phyloP scores from a whole-genome alignment of 2,113 vertebrate genomes.

The Catharus fuscescens region DNA sequence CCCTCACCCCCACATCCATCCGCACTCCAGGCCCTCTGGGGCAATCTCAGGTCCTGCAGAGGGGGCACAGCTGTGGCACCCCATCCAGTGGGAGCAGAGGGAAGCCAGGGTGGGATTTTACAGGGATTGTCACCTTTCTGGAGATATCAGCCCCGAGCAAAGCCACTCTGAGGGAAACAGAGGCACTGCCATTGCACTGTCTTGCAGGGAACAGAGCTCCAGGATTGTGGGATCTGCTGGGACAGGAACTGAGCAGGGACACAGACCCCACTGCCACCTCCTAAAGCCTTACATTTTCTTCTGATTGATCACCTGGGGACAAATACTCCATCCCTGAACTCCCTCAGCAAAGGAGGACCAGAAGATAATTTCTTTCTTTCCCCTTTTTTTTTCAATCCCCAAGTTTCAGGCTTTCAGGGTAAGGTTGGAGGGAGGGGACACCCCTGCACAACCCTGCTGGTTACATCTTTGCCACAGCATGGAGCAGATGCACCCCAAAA shows the following conservation, averaged over 20 bases:
- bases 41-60: fast-evolving
- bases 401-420: not conserved
- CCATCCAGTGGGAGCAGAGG: fast-evolving
- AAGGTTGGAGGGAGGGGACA: not conserved
- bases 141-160: fast-evolving
- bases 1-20: not conserved
- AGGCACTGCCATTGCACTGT: not conserved
- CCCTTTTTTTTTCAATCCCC: not conserved
- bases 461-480: fast-evolving
- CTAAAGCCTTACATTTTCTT: not conserved
- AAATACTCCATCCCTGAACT: fast-evolving
- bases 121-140: not conserved
- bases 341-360: fast-evolving
- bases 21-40: not conserved
- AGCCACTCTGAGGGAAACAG: not conserved
- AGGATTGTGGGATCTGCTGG: not conserved
- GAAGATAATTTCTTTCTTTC: fast-evolving
- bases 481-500: not conserved
- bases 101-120: fast-evolving
- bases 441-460: fast-evolving
- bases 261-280: not conserved
- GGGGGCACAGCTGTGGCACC: not conserved
- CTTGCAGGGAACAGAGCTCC: not conserved
- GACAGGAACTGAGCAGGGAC: not conserved
- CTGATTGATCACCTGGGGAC: too few species aligned